Conservation (phyloP, 2,113 vertebrate species). For the Cromileptes altivelis region DNA sequence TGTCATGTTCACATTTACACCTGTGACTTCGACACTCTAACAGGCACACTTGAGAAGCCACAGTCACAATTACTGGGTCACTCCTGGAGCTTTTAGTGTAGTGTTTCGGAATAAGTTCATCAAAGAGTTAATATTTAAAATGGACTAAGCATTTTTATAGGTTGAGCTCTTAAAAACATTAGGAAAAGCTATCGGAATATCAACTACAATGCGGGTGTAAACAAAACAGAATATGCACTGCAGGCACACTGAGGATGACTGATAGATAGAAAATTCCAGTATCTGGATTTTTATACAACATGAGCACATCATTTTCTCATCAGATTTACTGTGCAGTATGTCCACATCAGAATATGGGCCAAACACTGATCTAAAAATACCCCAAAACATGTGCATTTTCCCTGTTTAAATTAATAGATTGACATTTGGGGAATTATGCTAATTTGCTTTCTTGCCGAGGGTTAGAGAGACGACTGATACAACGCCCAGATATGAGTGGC, state of each 20-base stretch:
- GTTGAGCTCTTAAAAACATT: not conserved
- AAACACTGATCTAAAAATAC: not conserved
- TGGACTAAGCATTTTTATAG: not conserved
- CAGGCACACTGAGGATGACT: not conserved
- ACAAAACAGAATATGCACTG: not conserved
- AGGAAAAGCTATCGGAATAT: not conserved
- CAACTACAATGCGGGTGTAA: not conserved
- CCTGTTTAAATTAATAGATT: too few relatives aligned
- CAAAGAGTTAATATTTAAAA: not conserved
- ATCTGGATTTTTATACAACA: not conserved
- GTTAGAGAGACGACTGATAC: too few relatives aligned
- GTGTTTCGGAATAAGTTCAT: not conserved
- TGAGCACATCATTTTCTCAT: not conserved
- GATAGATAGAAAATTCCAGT: not conserved
- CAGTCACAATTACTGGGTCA: constrained; percentile 27
- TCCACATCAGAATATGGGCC: not conserved
- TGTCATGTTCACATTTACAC: constrained; percentile 48
- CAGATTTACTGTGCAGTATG: not conserved
- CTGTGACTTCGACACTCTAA: constrained; percentile 14
- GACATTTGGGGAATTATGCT: too few relatives aligned
- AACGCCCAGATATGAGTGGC: too few relatives aligned
- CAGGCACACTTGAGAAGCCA: constrained; percentile 19
- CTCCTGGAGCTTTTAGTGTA: not conserved
- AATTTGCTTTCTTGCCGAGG: too few relatives aligned
- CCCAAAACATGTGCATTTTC: too few relatives aligned